Conservation (phyloP, 2,113 vertebrate genomes). For the Arvicanthis niloticus region DNA sequence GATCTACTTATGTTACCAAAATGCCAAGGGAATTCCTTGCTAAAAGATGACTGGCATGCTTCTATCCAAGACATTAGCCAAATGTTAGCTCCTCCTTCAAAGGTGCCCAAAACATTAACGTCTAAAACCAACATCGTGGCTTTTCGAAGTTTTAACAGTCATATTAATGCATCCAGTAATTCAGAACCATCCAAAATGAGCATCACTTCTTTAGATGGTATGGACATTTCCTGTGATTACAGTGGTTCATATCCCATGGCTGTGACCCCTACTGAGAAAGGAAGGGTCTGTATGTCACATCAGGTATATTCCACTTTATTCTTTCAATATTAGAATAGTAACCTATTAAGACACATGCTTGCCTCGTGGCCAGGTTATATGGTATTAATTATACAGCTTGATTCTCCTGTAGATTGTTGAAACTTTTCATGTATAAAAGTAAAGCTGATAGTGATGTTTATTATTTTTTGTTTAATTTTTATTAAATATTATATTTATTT, state of each 20-base stretch:
- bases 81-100: slow-evolving; percentile 75
- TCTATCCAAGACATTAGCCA: not conserved
- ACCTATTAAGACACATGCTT: slow-evolving; percentile 1
- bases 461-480: no score
- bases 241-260: slow-evolving; percentile 85
- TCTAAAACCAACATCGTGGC: slow-evolving; percentile 91
- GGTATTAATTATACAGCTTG: slow-evolving; percentile 39
- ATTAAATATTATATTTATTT: no score
- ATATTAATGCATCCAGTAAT: slow-evolving; percentile 91
- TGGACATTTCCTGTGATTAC: slow-evolving; percentile 90
- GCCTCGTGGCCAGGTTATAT: not conserved
- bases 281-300: slow-evolving; percentile 70
- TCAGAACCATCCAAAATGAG: slow-evolving; percentile 92
- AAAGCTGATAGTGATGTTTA: not conserved
- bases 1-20: slow-evolving; percentile 57
- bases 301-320: slow-evolving; percentile 82
- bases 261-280: slow-evolving; percentile 92
- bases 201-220: slow-evolving; percentile 89
- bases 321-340: not conserved
- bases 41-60: slow-evolving; percentile 27
- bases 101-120: slow-evolving; percentile 81
- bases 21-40: slow-evolving; percentile 46
- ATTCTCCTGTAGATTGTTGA: slow-evolving; percentile 8
- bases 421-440: slow-evolving; percentile 29
- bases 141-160: slow-evolving; percentile 96